Evolutionary conservation across 2,888 invertebrate species (phyloP), one percentile per base, ranked within the genome.

Genomic region (Galeruca laticollis): DNA sequence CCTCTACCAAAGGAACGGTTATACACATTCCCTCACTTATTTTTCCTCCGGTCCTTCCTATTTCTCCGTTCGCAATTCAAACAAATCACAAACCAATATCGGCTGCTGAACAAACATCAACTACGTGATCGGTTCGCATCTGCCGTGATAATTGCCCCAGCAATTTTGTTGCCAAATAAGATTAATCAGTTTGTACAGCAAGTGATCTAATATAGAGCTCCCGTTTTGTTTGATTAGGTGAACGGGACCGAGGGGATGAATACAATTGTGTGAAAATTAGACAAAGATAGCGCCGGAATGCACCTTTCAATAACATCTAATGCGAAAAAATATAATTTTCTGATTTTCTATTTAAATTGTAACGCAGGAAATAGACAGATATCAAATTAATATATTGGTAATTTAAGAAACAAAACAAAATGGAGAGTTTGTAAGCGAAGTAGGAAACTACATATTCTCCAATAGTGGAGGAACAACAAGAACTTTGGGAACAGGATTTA

Each of bases 141-240:
- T 68, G 76, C 75, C 74, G 73, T 71, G 75, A 75, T 75, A 75
- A 75, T 75, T 75, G 75, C 72, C 69, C 62, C 68, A 76, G 76
- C 81, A 81, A 80, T 81, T 81, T 80, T 80, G 80, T 80, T 80
- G 76, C 79, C 80, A 81, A 81, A 81, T 80, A 80, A 79, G 80
- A 81, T 81, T 81, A 81, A 81, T 79, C 80, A 78, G 79, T 80
- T 80, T 80, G 77, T 78, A 77, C 74, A 78, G 80, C 77, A 75
- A 72, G 70, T 75, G 79, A 80, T 81, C 81, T 80, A 79, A 80
- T 80, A 79, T 74, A 75, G 68, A 73, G 72, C 76, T 76, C 69
- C 71, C 73, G 74, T 73, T 77, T 76, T 79, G 78, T 78, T 79
- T 77, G 77, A 75, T 62, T 72, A 72, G 68, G 72, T 62, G 71